Evolutionary conservation across 1,140 invertebrate species (phyloP), one percentile per base, ranked within the genome.

Genomic region (Anagrus nilaparvatae): DNA sequence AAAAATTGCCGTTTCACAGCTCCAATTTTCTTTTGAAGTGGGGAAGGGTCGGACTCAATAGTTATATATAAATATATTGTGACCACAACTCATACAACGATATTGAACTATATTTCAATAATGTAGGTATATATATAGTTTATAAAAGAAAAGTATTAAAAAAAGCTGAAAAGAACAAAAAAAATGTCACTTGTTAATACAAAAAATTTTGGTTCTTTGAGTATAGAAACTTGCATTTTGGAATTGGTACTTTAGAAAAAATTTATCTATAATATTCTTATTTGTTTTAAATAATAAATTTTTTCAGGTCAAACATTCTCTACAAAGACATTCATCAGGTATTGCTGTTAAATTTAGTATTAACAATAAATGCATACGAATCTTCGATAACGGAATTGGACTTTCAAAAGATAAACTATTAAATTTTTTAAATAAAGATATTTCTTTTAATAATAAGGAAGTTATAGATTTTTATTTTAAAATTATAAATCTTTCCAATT

Each of bases 371-470:
- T 50, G 47, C 45, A 52, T 66, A 41, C 58, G 59, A 49, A 44
- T 66, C 4, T 48, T 65, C 28, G 63, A 66, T 32, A 63, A 63
- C 43, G 60, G 62, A 8, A 36, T 45, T 28, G 63, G 63, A 1
- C 56, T 63, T 35, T 14, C 40, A 0, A 45, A 47, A 35, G 3
- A 39, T 5, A 33, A 27, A 9, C 25, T 64, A 3, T n/a, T 30
- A 27, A 9, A 5, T n/a, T 27, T 58, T 14, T 59, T 49, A n/a
- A 43, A 54, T 32, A 40, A 38, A 12, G 19, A 35, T 12, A 10
- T 5, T 19, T 31, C 32, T 14, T 10, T 8, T 6, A 23, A 25
- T 1, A 36, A 38, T 18, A n/a, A 44, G 16, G 13, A 17, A 14
- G 23, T 29, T 25, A 46, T 5, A 35, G 3, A 52, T 54, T 18